Evolutionary conservation across 2,797 vertebrate genomes (phyloP).

Genomic region (Trachurus trachurus): DNA sequence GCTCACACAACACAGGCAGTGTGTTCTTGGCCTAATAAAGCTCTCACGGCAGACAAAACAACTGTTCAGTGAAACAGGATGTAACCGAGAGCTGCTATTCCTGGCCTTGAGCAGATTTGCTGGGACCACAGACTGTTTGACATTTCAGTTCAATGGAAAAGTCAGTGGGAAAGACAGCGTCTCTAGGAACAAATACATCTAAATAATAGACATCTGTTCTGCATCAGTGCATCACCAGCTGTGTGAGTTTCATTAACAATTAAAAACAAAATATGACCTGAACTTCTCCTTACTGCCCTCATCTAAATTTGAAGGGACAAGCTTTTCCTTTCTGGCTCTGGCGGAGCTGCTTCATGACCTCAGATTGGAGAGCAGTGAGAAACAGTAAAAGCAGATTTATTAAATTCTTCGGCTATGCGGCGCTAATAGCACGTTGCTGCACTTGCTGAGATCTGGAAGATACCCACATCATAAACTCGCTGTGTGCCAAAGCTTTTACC

Average conservation of each 20-base stretch:
- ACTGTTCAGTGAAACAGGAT: slow-evolving; percentile 23
- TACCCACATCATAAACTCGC: slow-evolving; percentile 45
- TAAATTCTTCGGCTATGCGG: slow-evolving; percentile 19
- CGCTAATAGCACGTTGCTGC: slow-evolving; percentile 45
- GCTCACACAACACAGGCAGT: too few relatives aligned
- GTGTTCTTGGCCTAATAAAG: slow-evolving; percentile 11
- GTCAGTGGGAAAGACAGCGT: slow-evolving; percentile 6
- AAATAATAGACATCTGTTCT: slow-evolving; percentile 59
- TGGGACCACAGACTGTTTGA: slow-evolving; percentile 39
- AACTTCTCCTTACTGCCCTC: slow-evolving; percentile 21
- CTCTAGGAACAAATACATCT: slow-evolving; percentile 38
- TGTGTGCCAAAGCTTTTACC: slow-evolving; percentile 58
- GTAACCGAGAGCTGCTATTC: slow-evolving; percentile 17
- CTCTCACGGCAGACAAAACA: slow-evolving; percentile 25
- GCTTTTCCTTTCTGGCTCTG: slow-evolving; percentile 40
- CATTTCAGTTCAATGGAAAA: slow-evolving; percentile 51
- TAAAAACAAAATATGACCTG: slow-evolving; percentile 44
- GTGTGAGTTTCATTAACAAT: slow-evolving; percentile 45
- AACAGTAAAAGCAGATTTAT: slow-evolving; percentile 63
- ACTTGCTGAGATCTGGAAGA: slow-evolving; percentile 51
- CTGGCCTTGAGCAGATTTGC: slow-evolving; percentile 24
- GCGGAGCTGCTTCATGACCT: slow-evolving; percentile 21
- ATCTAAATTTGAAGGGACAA: slow-evolving; percentile 41
- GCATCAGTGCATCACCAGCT: slow-evolving; percentile 53
- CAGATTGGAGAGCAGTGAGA: slow-evolving; percentile 17